A percentile compares a stretch with the other conserved stretches of the same genome.
These are phyloP conservation scores for Muscina levida DNA, from an alignment of 2,888 invertebrate genomes.

Conservation along the genomic window DNA sequence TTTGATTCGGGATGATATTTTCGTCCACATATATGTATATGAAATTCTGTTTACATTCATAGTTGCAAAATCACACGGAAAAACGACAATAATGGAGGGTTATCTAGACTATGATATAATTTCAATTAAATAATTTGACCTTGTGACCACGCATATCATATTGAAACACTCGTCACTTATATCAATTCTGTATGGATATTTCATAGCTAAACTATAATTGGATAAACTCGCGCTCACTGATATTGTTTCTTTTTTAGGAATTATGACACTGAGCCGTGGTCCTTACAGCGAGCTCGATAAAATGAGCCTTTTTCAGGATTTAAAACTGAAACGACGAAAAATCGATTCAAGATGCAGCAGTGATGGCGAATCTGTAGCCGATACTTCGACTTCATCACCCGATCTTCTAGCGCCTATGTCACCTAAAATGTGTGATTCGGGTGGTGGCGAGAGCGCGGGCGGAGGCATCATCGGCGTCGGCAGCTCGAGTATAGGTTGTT, in stretches of 20 bases:
- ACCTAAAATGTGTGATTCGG: constrained; percentile 86
- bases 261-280: constrained; percentile 98
- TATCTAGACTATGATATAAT: too few species aligned
- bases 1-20: too few species aligned
- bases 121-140: too few species aligned
- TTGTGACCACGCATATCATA: too few species aligned
- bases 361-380: constrained; percentile 97
- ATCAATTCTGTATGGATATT: too few species aligned
- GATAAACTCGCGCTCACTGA: too few species aligned
- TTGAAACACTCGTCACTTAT: too few species aligned
- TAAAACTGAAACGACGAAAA: constrained; percentile 98
- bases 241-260: constrained; percentile 83
- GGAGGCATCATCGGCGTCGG: constrained; percentile 41
- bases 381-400: constrained; percentile 95
- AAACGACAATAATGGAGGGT: too few species aligned
- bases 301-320: constrained; percentile 99
- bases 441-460: constrained; percentile 67
- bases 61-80: too few species aligned
- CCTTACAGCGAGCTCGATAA: constrained; percentile 97
- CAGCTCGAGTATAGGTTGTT: constrained; percentile 57
- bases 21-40: too few species aligned
- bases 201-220: too few species aligned
- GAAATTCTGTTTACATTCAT: too few species aligned
- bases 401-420: constrained; percentile 91
- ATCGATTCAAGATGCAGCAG: constrained; percentile 98